These are phyloP conservation scores for Leptinotarsa defecta DNA, from an alignment of 1,140 invertebrate species.

Conservation along the genomic window DNA sequence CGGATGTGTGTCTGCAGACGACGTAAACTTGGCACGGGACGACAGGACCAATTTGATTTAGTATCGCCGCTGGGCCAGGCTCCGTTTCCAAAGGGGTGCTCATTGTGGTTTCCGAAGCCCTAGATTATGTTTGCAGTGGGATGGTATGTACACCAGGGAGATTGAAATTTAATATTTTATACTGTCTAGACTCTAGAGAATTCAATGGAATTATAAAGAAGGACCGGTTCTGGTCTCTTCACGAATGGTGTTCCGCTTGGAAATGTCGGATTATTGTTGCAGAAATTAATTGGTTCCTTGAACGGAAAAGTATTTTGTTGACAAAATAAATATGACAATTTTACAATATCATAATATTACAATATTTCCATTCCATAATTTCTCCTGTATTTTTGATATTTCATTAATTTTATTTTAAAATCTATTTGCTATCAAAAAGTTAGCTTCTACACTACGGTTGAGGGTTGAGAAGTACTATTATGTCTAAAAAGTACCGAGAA, in stretches of 20 bases:
- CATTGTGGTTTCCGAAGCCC: neutral
- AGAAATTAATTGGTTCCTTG: neutral
- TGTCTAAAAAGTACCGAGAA: too few species aligned
- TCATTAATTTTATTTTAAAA: too few species aligned
- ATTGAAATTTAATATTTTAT: conserved; percentile 28
- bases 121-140: neutral
- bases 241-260: neutral
- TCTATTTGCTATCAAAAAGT: too few species aligned
- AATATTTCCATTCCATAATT: too few species aligned
- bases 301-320: too few species aligned
- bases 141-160: conserved; percentile 11
- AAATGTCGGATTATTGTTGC: conserved; percentile 15
- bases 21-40: conserved; percentile 7
- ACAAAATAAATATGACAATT: too few species aligned
- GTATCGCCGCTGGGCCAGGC: neutral
- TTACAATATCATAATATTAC: too few species aligned
- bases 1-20: neutral
- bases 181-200: conserved; percentile 24
- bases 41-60: neutral
- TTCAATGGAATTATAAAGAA: neutral
- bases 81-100: neutral
- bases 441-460: too few species aligned
- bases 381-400: too few species aligned
- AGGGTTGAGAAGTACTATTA: too few species aligned
- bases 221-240: neutral